Evolutionary conservation across 1,140 invertebrate species (phyloP).

Genomic region (Drosophila azteca): DNA sequence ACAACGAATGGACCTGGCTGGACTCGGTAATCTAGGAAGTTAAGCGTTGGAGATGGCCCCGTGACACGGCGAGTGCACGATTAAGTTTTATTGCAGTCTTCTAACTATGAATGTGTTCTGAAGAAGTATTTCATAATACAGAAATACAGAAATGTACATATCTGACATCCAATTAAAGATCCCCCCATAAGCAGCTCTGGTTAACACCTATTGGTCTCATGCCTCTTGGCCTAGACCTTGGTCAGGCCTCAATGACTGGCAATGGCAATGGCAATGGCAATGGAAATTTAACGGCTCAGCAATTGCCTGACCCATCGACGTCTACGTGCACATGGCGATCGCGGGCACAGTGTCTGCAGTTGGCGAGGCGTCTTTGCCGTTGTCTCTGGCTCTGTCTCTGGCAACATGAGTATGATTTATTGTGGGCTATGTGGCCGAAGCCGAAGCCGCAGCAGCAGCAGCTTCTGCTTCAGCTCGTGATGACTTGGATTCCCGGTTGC

Average conservation of each 20-base stretch:
- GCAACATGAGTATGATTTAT: conserved; percentile 81
- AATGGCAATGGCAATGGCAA: conserved; percentile 42
- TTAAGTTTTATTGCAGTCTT: neutral
- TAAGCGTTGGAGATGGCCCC: too few relatives aligned
- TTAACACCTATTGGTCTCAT: conserved; percentile 25
- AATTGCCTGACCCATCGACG: conserved; percentile 69
- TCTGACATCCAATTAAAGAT: conserved; percentile 48
- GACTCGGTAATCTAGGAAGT: conserved; percentile 18
- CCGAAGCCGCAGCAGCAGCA: conserved; percentile 5
- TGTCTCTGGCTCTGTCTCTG: conserved; percentile 68
- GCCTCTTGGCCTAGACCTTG: conserved; percentile 33
- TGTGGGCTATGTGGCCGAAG: conserved; percentile 55
- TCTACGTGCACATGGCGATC: conserved; percentile 22
- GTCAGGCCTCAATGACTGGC: conserved; percentile 2
- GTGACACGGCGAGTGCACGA: conserved; percentile 4
- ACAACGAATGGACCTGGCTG: conserved; percentile 3
- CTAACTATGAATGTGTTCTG: conserved; percentile 2
- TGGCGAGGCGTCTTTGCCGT: conserved; percentile 35
- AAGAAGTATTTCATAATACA: conserved; percentile 21
- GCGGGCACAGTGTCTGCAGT: conserved; percentile 28
- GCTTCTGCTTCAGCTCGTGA: conserved; percentile 64
- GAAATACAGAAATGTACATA: too few relatives aligned
- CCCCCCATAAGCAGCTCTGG: conserved; percentile 49
- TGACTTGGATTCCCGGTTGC: conserved; percentile 20
- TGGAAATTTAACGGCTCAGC: conserved; percentile 73